Conservation (phyloP, 2,888 invertebrate species). For the Cylindroiulus punctatus region DNA sequence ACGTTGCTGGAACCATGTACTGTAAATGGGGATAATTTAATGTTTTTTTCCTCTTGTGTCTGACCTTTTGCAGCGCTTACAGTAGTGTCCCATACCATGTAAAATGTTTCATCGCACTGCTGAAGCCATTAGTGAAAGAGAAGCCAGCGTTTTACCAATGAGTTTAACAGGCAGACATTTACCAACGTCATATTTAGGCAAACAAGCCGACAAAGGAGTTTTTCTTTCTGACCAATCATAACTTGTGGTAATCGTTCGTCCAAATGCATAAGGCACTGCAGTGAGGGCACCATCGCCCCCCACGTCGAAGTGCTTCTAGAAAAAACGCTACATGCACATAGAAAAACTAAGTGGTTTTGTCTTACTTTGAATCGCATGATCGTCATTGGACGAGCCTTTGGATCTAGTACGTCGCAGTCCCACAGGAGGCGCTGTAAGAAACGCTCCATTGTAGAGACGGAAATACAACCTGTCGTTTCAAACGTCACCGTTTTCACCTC, state of each 20-base stretch:
- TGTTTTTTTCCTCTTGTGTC: no score
- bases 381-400: constrained; percentile 37
- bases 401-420: constrained; percentile 53
- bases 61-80: no score
- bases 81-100: not conserved
- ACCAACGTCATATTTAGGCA: not conserved
- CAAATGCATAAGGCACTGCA: no score
- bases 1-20: no score
- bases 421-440: constrained; percentile 52
- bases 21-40: no score
- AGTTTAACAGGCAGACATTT: not conserved
- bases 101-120: not conserved
- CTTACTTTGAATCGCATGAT: constrained; percentile 56
- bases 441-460: constrained; percentile 42
- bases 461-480: constrained; percentile 41
- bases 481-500: constrained; percentile 52
- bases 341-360: not conserved
- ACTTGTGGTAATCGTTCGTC: no score
- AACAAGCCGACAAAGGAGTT: not conserved
- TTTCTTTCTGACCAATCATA: no score
- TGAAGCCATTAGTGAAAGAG: constrained; percentile 8
- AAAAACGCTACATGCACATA: not conserved
- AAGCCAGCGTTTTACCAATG: not conserved
- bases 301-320: not conserved
- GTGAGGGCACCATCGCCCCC: not conserved